Conservation (phyloP, 2,113 vertebrate genomes). For the Platanista minor region DNA sequence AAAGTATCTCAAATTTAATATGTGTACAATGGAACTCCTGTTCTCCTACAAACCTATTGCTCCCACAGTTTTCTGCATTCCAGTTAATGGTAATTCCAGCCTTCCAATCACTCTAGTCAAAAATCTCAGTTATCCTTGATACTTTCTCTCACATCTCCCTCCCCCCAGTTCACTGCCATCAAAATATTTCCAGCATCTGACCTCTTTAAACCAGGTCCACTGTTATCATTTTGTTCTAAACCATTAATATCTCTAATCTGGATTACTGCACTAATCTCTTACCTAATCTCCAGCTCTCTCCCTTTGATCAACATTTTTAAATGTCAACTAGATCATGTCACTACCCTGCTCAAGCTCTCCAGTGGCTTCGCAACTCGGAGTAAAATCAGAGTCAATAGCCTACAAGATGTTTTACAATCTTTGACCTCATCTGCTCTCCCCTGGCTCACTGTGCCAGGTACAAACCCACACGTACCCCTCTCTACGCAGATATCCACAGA, state of each 20-base stretch:
- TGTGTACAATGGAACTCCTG: not conserved
- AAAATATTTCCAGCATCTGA: not conserved
- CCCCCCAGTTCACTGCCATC: not conserved
- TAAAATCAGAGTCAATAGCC: not conserved
- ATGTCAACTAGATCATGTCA: not conserved
- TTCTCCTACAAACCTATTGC: not conserved
- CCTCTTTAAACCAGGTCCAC: not conserved
- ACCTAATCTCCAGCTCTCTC: not conserved
- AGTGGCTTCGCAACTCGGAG: not conserved
- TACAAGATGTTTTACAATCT: not conserved
- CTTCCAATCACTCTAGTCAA: not conserved
- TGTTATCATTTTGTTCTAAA: not conserved
- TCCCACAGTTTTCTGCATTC: not conserved
- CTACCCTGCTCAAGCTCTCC: not conserved
- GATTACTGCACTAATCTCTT: not conserved
- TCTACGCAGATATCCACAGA: not conserved
- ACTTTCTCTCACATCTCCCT: not conserved
- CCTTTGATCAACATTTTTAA: not conserved
- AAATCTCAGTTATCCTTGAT: not conserved
- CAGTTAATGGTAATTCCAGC: not conserved
- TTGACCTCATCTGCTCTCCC: not conserved
- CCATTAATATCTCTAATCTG: not conserved
- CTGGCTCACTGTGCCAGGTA: not conserved
- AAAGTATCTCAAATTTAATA: not conserved
- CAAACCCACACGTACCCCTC: not conserved